Conservation (phyloP, 2,797 vertebrate species). For the Phrynocephalus vlangalii region DNA sequence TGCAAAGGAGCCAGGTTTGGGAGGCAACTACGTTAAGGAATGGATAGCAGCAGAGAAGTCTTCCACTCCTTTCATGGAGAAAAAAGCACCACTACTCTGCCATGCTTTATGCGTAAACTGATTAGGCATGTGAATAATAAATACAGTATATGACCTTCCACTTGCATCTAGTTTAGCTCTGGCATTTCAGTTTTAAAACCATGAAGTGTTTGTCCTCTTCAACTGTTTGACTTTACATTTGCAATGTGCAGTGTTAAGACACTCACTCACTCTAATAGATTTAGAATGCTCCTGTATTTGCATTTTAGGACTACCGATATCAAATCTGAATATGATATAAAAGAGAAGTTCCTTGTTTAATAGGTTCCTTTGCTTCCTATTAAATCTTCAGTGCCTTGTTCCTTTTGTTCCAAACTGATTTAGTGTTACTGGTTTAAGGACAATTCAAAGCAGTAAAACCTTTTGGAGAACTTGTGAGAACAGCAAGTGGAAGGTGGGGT, state of each 20-base stretch:
- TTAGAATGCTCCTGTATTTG: not conserved
- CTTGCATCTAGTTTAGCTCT: not conserved
- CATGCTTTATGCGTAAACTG: not conserved
- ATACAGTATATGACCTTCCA: not conserved
- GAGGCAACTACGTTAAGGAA: not conserved
- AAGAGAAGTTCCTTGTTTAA: too few relatives aligned
- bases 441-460: not conserved
- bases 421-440: not conserved
- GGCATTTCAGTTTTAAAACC: not conserved
- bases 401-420: not conserved
- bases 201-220: not conserved
- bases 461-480: not conserved
- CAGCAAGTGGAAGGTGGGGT: not conserved
- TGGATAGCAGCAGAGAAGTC: not conserved
- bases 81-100: not conserved
- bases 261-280: not conserved
- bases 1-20: not conserved
- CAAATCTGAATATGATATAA: not conserved
- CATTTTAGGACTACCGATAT: not conserved
- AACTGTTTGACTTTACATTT: not conserved
- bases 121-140: not conserved
- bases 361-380: too few relatives aligned
- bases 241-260: not conserved
- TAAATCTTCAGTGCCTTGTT: not conserved
- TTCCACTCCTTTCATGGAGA: not conserved